phyloP scores from a whole-genome alignment of 2,797 vertebrate genomes.

The Neoniphon sammara region DNA sequence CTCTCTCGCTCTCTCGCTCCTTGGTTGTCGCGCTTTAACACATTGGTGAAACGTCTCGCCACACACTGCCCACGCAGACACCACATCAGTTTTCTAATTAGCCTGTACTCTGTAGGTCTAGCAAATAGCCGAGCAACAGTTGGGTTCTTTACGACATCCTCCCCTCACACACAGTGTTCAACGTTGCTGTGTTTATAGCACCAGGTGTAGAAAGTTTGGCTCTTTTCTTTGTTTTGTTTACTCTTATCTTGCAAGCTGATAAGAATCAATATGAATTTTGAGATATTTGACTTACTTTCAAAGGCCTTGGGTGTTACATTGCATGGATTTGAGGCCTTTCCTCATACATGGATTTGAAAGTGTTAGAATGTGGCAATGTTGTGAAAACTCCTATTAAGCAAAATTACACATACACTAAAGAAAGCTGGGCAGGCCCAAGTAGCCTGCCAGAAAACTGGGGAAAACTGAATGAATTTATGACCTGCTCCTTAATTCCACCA shows the following conservation, averaged over 20 bases:
- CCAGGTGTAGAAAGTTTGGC: conserved; percentile 47
- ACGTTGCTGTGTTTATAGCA: conserved; percentile 48
- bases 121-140: conserved; percentile 41
- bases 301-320: conserved; percentile 44
- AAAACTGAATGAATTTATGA: conserved; percentile 67
- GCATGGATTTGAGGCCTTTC: conserved; percentile 49
- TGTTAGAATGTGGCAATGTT: conserved; percentile 38
- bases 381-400: conserved; percentile 37
- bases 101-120: conserved; percentile 33
- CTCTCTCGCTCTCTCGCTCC: conserved; percentile 22
- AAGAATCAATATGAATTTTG: conserved; percentile 38
- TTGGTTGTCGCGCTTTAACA: conserved; percentile 43
- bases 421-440: conserved; percentile 17
- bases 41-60: conserved; percentile 48
- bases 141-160: conserved; percentile 32
- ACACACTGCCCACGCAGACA: conserved; percentile 35
- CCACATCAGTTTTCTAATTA: conserved; percentile 51
- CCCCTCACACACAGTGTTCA: conserved; percentile 33
- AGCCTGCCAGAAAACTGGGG: conserved; percentile 55
- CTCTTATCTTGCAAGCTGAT: conserved; percentile 49
- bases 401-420: conserved; percentile 46
- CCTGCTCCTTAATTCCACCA: conserved; percentile 52
- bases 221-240: conserved; percentile 41
- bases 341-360: conserved; percentile 54
- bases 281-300: conserved; percentile 33